Evolutionary conservation across 2,888 invertebrate species (phyloP).

Genomic region (Auanema freiburgensis): DNA sequence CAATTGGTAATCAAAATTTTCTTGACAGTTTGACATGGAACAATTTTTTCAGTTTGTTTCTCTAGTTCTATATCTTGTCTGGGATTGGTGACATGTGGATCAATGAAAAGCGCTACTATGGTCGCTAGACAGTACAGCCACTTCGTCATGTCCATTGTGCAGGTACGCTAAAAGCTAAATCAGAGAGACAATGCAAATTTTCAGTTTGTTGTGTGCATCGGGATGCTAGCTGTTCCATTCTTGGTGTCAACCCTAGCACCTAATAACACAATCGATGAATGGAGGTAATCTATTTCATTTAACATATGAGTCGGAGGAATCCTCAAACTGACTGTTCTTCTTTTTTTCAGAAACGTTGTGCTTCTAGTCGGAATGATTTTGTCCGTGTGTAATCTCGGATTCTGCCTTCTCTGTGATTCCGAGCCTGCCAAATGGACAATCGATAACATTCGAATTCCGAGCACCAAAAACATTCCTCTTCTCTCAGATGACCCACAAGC

Average conservation of each 20-base stretch:
- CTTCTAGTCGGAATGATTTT: constrained; percentile 27
- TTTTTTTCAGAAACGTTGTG: constrained; percentile 23
- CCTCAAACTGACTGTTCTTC: neutral
- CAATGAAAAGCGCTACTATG: constrained; percentile 43
- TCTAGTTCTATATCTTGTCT: constrained; percentile 34
- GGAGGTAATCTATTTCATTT: constrained; percentile 19
- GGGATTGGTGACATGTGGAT: constrained; percentile 43
- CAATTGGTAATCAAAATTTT: constrained; percentile 5
- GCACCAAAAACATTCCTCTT: constrained; percentile 16
- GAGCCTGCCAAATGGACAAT: constrained; percentile 33
- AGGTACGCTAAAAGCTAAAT: constrained; percentile 22
- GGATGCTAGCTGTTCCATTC: constrained; percentile 38
- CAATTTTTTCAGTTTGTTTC: constrained; percentile 24
- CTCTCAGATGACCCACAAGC: constrained; percentile 21
- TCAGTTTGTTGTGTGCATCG: constrained; percentile 41
- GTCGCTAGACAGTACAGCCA: constrained; percentile 43
- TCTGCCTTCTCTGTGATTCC: constrained; percentile 40
- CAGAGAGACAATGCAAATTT: constrained; percentile 4
- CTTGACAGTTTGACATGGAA: too few relatives aligned
- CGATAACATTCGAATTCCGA: constrained; percentile 7
- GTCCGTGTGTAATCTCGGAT: constrained; percentile 31
- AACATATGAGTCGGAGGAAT: neutral
- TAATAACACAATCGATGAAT: constrained; percentile 37
- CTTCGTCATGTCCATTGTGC: constrained; percentile 49
- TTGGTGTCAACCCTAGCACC: constrained; percentile 40